A percentile compares a stretch with the other conserved stretches of the same genome.
These are phyloP conservation scores for Ianthella basta DNA, from an alignment of 37 sponge, comb jelly and placozoan genomes.

Conservation along the genomic window DNA sequence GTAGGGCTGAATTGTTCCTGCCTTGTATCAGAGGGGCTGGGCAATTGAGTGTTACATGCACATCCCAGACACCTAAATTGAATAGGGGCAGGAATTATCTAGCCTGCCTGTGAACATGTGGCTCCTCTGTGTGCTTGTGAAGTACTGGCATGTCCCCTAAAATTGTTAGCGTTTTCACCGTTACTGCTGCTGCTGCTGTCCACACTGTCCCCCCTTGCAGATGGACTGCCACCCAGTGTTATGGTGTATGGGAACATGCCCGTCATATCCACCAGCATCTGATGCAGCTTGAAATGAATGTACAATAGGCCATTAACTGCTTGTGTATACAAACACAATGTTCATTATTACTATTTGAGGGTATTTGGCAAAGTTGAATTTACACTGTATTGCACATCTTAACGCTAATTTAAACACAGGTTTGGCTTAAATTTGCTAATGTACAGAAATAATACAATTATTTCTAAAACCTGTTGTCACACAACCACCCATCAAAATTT, in stretches of 20 bases:
- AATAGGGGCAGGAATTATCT: neutral
- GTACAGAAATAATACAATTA: too few species aligned
- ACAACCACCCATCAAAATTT: neutral
- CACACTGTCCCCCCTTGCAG: slow-evolving; percentile 48
- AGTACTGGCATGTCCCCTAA: too few species aligned
- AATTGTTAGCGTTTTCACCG: too few species aligned
- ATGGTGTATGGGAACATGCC: slow-evolving; percentile 82
- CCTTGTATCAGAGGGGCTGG: neutral
- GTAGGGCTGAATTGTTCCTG: neutral
- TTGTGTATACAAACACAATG: too few species aligned
- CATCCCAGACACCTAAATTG: slow-evolving; percentile 3
- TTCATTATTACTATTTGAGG: too few species aligned
- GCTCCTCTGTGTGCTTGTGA: too few species aligned
- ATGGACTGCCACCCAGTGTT: slow-evolving; percentile 67
- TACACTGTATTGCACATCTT: too few species aligned
- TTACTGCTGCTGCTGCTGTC: too few species aligned
- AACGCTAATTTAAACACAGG: too few species aligned
- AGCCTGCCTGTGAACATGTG: neutral
- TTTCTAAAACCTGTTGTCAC: neutral
- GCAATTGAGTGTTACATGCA: slow-evolving; percentile 7
- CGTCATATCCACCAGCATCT: slow-evolving; percentile 67
- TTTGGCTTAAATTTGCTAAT: too few species aligned
- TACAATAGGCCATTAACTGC: too few species aligned
- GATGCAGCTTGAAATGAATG: neutral
- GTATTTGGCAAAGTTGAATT: too few species aligned